Evolutionary conservation across 2,888 invertebrate genomes (phyloP), one percentile per base, ranked within the genome.

Genomic region (Drosophila mimetica): DNA sequence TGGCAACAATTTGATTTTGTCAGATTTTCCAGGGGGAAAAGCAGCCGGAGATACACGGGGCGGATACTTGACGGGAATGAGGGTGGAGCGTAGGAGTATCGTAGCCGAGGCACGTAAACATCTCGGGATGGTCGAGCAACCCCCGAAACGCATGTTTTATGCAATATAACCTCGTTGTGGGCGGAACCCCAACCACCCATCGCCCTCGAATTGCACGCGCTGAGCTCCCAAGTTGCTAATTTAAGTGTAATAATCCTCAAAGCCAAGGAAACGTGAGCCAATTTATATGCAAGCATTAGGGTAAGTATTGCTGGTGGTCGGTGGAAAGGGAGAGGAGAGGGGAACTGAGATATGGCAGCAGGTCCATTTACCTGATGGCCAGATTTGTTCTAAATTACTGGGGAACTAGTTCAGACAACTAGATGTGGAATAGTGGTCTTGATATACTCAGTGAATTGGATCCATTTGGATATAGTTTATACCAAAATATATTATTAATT

Each of bases 121-220:
- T 60, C 50, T 57, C 65, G 69, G 75, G 63, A 67, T 69, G 71
- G 41, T 50, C 58, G 54, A 58, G 32, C 58, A 37, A 55, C 50
- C 64, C 58, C 34, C 57, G 85, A 91, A 32, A 77, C 84, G 48
- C 88, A 91, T 71, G 94, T 93, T 8, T 92, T 93, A 3, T 91
- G 78, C 78, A 77, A 79, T 77, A 55, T 51, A 32, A 46, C 58
- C 74, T 41, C 42, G 25, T 25, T 25, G 25, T 25, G 25, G 25
- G 25, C 7, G 25, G 25, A 22, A 22, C 57, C 37, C 11, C 20
- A 36, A 3, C 41, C 50, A 13, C 34, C 20, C 53, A 9, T 20
- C 37, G 22, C 50, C 37, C 28, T 47, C 65, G 64, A 64, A 77
- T 79, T 86, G 79, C 81, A 82, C 77, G 81, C 82, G 75, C 72